These are phyloP conservation scores for Ophion slaviceki DNA, from an alignment of 2,888 invertebrate species.

Conservation along the genomic window DNA sequence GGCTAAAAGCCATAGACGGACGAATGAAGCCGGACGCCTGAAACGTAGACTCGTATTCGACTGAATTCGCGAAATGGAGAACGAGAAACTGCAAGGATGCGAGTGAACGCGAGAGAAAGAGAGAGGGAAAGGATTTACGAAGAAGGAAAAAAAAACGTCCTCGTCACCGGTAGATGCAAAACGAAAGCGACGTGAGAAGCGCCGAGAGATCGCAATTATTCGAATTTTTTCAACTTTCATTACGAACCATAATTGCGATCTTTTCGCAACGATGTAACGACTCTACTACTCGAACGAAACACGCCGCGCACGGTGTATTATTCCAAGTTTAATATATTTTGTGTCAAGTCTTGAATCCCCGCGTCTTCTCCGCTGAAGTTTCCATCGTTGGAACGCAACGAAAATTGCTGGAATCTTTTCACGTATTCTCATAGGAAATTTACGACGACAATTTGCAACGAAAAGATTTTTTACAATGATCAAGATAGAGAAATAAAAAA, in stretches of 20 bases:
- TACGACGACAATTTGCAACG: too few species aligned
- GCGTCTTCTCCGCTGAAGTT: slow-evolving; percentile 16
- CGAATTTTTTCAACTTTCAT: slow-evolving; percentile 26
- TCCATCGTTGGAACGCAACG: background rate
- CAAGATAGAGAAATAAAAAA: too few species aligned
- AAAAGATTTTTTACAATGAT: background rate
- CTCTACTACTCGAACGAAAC: slow-evolving; percentile 64
- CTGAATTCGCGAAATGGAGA: slow-evolving; percentile 31
- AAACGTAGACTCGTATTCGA: slow-evolving; percentile 57
- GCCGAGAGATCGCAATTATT: slow-evolving; percentile 42
- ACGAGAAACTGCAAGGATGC: background rate
- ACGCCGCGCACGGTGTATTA: slow-evolving; percentile 77
- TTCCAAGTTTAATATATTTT: slow-evolving; percentile 82
- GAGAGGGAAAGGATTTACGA: background rate
- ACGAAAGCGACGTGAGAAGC: background rate
- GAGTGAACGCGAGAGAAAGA: background rate
- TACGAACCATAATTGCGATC: slow-evolving; percentile 48
- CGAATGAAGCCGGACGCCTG: slow-evolving; percentile 50
- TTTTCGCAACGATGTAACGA: slow-evolving; percentile 40
- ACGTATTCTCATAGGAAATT: too few species aligned
- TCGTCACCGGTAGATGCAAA: slow-evolving; percentile 46
- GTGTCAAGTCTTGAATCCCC: slow-evolving; percentile 79
- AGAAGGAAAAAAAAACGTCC: slow-evolving; percentile 15
- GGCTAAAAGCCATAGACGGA: slow-evolving; percentile 53
- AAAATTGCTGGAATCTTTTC: background rate